phyloP scores from a whole-genome alignment of 2,113 vertebrate species.

The Synodontis membranacea region DNA sequence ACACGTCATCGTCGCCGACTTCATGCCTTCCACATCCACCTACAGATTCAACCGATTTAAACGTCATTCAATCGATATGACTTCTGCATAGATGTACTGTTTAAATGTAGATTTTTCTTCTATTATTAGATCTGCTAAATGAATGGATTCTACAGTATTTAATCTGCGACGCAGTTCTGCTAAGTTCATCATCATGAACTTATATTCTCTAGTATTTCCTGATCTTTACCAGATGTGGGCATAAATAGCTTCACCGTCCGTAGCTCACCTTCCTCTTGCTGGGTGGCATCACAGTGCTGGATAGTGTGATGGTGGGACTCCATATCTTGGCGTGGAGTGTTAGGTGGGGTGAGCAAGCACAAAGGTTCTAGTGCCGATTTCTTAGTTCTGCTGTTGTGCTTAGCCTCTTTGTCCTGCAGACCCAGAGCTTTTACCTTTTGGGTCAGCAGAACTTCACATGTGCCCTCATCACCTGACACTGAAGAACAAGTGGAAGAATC shows the following conservation, averaged over 20 bases:
- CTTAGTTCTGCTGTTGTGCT: conserved; percentile 40
- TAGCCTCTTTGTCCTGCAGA: conserved; percentile 55
- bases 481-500: conserved; percentile 33
- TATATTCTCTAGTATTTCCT: background rate
- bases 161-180: background rate
- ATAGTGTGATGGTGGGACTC: background rate
- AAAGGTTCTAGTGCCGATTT: conserved; percentile 59
- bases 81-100: too few species aligned
- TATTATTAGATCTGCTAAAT: background rate
- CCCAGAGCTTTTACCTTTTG: conserved; percentile 66
- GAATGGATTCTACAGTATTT: background rate
- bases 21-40: conserved; percentile 51
- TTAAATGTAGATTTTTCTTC: background rate
- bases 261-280: conserved; percentile 57
- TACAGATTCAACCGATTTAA: conserved; percentile 49
- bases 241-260: background rate
- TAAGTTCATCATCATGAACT: background rate
- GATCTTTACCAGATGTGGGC: background rate
- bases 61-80: background rate
- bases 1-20: conserved; percentile 64
- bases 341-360: conserved; percentile 71
- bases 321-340: conserved; percentile 61
- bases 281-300: conserved; percentile 35
- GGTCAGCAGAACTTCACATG: conserved; percentile 59
- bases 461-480: conserved; percentile 50